A percentile compares a stretch with the other conserved stretches of the same genome.
Conservation (phyloP, 2,797 vertebrate genomes). For the Lerista edwardsae region DNA sequence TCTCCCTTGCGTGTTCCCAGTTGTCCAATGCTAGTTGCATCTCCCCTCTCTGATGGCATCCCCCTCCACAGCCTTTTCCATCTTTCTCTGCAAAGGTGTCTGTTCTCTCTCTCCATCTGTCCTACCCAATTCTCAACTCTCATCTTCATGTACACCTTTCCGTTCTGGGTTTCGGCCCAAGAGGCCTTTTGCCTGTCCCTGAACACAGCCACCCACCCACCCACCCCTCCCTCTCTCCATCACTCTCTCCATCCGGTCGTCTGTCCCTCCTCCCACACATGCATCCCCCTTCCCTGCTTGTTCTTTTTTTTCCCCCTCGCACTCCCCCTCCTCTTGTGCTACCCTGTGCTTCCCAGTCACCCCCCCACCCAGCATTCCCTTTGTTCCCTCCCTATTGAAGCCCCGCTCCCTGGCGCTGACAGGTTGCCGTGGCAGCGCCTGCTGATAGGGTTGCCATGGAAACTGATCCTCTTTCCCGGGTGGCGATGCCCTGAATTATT, state of each 20-base stretch:
- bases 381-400: slow-evolving; percentile 9
- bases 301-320: neutral
- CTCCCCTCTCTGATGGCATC: slow-evolving; percentile 30
- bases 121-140: neutral
- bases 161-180: neutral
- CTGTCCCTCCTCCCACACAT: neutral
- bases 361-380: neutral
- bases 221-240: neutral
- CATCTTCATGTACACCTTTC: neutral
- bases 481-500: slow-evolving; percentile 44
- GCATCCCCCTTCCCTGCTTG: neutral
- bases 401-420: slow-evolving; percentile 28
- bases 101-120: neutral
- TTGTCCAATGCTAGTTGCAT: neutral
- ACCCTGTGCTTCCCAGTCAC: neutral
- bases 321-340: neutral
- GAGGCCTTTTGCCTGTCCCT: neutral
- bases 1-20: slow-evolving; percentile 23
- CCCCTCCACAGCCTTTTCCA: neutral
- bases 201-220: neutral
- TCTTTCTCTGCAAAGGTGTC: neutral
- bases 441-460: slow-evolving; percentile 39
- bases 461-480: slow-evolving; percentile 41
- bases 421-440: slow-evolving; percentile 46
- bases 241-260: too few relatives aligned